Base-by-base conservation (phyloP, 2,888 invertebrate species). In the Linnaemya tessellans region DNA sequence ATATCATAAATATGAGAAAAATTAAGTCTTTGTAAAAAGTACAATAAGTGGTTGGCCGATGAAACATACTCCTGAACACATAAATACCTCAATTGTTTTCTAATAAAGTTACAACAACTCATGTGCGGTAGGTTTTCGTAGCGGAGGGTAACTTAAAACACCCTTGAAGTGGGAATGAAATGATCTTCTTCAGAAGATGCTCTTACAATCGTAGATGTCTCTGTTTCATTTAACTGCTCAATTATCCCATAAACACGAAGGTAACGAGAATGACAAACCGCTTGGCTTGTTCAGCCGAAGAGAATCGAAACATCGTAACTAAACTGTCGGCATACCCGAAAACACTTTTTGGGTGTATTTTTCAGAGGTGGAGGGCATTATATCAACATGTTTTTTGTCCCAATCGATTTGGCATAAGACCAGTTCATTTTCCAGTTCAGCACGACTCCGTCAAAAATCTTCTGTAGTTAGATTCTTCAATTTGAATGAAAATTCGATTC, bases 161-260 rank as follows among this genome's bases (percentile, higher is more conserved):
- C 75, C 80, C 84, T 58, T 84, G 25, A 79, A 80, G 67, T 41
- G 46, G 77, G 18, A 54, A 51, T 49, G n/a, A n/a, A n/a, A 46
- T 74, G 67, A 43, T 20, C 38, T 54, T 49, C 9, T 0, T 46
- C 68, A 30, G 10, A 3, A 20, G 15, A 30, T 0, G 41, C 18
- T n/a, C n/a, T 0, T 30, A 25, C 38, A 46, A n/a, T 30, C 0
- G 2, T 46, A 51, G 64, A 75, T 84, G 80, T 70, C 58, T 43
- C 58, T 51, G 73, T 60, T 58, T 75, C 46, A 38, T n/a, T 46
- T 51, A 80, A 84, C 65, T 84, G 84, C 75, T 75, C 43, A 80
- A 71, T 80, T 71, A 22, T n/a, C 43, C n/a, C 22, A 20, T 22
- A n/a, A 49, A 22, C 18, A 15, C n/a, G 15, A n/a, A n/a, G 15